These are phyloP conservation scores for Scaptomyza graminum DNA, from an alignment of 1,140 invertebrate genomes.

Conservation along the genomic window DNA sequence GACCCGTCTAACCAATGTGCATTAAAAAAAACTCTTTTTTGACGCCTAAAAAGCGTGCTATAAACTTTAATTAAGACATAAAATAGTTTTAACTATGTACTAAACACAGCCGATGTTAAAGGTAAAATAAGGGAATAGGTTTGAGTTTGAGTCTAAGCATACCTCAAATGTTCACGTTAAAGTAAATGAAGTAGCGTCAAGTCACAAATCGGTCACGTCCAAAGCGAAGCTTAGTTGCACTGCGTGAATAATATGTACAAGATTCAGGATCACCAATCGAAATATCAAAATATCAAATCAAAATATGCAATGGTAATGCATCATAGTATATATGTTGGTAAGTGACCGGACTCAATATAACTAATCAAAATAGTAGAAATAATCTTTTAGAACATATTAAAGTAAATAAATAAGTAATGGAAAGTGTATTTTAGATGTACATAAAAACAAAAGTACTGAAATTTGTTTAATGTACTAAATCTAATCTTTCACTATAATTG, in stretches of 20 bases:
- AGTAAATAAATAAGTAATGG: too few relatives aligned
- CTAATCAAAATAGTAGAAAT: too few relatives aligned
- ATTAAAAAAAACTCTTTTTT: slow-evolving; percentile 71
- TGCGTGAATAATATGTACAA: slow-evolving; percentile 11
- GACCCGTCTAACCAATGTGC: slow-evolving; percentile 55
- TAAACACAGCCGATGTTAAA: slow-evolving; percentile 56
- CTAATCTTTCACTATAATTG: too few relatives aligned
- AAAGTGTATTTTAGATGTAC: too few relatives aligned
- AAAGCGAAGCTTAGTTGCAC: slow-evolving; percentile 43
- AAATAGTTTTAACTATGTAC: slow-evolving; percentile 75
- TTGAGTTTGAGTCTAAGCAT: slow-evolving; percentile 14
- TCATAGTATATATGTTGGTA: too few relatives aligned
- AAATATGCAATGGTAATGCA: too few relatives aligned
- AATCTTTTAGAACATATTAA: too few relatives aligned
- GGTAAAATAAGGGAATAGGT: slow-evolving; percentile 68
- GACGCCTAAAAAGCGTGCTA: slow-evolving; percentile 73
- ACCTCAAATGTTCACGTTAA: slow-evolving; percentile 16
- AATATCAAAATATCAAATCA: too few relatives aligned
- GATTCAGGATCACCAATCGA: neutral
- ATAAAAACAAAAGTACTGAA: too few relatives aligned
- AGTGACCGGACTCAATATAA: too few relatives aligned
- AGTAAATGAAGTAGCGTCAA: slow-evolving; percentile 15
- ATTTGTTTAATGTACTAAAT: too few relatives aligned
- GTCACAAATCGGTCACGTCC: slow-evolving; percentile 30
- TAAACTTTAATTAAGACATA: slow-evolving; percentile 82